Evolutionary conservation across 2,888 invertebrate genomes (phyloP).

Genomic region (Platynereis dumerilii): DNA sequence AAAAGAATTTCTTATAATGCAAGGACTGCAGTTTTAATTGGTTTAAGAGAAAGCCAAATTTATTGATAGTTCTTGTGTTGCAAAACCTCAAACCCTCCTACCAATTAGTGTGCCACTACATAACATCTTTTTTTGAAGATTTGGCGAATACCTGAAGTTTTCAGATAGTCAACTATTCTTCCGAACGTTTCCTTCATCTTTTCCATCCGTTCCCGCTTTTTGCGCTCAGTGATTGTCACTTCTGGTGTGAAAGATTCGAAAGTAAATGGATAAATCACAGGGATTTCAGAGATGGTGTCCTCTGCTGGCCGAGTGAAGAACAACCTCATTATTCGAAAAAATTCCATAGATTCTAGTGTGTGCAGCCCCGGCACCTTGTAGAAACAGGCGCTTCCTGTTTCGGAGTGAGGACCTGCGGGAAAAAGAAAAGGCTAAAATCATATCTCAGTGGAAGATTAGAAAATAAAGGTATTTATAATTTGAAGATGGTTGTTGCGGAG

Average conservation of each 20-base stretch:
- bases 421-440: no score
- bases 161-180: constrained; percentile 14
- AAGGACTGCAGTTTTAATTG: no score
- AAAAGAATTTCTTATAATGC: no score
- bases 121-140: no score
- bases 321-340: constrained; percentile 37
- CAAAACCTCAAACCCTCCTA: no score
- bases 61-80: no score
- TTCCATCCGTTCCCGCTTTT: constrained; percentile 35
- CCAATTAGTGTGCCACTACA: no score
- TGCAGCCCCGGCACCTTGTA: constrained; percentile 33
- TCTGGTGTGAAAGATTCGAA: constrained; percentile 41
- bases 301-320: constrained; percentile 26
- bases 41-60: no score
- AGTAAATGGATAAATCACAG: constrained; percentile 35
- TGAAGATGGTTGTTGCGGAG: no score
- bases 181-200: constrained; percentile 33
- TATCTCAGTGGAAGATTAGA: neutral
- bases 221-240: constrained; percentile 23
- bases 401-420: constrained; percentile 32
- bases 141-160: constrained; percentile 18
- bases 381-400: constrained; percentile 35
- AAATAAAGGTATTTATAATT: no score
- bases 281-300: constrained; percentile 11
- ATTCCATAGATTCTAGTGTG: constrained; percentile 29